Evolutionary conservation across 2,888 invertebrate genomes (phyloP).

Genomic region (Hylaea fasciaria): DNA sequence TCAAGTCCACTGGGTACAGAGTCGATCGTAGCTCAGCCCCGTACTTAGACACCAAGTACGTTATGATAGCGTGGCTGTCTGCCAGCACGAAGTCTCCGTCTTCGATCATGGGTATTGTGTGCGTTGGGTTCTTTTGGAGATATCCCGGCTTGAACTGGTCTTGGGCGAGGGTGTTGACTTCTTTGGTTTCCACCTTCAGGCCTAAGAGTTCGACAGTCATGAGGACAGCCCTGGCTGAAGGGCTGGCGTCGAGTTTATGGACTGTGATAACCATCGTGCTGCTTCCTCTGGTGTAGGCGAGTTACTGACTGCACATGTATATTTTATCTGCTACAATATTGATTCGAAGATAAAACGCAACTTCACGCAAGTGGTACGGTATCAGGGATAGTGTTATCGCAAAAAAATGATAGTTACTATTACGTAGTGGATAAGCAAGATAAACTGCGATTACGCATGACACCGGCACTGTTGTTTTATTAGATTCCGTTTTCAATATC

Average conservation of each 20-base stretch:
- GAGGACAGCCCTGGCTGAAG: slow-evolving; percentile 52
- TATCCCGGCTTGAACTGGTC: slow-evolving; percentile 52
- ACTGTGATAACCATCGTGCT: slow-evolving; percentile 52
- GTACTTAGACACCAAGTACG: slow-evolving; percentile 60
- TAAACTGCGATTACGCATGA: no score
- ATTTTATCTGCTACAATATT: background rate
- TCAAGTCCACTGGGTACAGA: slow-evolving; percentile 55
- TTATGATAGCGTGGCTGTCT: slow-evolving; percentile 61
- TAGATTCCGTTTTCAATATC: no score
- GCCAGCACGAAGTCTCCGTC: slow-evolving; percentile 56
- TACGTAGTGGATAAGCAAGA: no score
- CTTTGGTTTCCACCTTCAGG: slow-evolving; percentile 46
- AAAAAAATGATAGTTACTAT: no score
- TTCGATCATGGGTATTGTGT: slow-evolving; percentile 57
- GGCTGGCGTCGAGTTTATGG: slow-evolving; percentile 51
- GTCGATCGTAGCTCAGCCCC: slow-evolving; percentile 52
- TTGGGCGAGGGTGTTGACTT: slow-evolving; percentile 43
- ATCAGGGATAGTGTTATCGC: no score
- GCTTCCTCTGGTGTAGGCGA: background rate
- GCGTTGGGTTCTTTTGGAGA: slow-evolving; percentile 56
- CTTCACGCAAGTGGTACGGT: no score
- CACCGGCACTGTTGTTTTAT: no score
- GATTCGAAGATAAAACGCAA: background rate
- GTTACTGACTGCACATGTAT: background rate
- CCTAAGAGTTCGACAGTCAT: slow-evolving; percentile 54